Evolutionary conservation across 1,140 invertebrate species (phyloP).

Genomic region (Zaprionus davidi): DNA sequence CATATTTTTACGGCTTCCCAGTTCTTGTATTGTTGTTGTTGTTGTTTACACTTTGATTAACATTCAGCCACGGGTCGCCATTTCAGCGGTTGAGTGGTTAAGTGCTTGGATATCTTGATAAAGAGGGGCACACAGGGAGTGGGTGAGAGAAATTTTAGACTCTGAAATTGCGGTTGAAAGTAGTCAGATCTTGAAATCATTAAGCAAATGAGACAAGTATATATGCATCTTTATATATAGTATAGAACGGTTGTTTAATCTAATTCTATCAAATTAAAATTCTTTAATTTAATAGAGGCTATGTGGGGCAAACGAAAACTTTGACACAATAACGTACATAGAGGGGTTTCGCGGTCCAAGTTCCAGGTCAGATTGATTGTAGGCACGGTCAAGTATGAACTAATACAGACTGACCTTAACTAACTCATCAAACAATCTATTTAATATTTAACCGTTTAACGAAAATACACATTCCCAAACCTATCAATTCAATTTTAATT

Average conservation of each 20-base stretch:
- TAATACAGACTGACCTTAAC: neutral
- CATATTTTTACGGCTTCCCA: constrained; percentile 67
- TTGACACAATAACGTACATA: constrained; percentile 12
- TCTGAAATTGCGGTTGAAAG: constrained; percentile 38
- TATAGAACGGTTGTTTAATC: constrained; percentile 12
- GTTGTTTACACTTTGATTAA: constrained; percentile 29
- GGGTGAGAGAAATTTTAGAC: constrained; percentile 32
- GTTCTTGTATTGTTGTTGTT: constrained; percentile 25
- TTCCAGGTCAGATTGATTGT: constrained; percentile 32
- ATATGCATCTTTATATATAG: neutral
- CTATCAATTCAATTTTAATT: constrained; percentile 54
- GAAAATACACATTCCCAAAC: neutral
- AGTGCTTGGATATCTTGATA: constrained; percentile 14
- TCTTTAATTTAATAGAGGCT: constrained; percentile 41
- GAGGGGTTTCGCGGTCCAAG: constrained; percentile 23
- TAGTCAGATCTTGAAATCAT: constrained; percentile 36
- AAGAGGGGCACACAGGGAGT: neutral
- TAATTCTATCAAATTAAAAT: constrained; percentile 52
- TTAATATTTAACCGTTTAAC: neutral
- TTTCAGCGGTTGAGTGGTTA: constrained; percentile 12
- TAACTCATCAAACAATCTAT: neutral
- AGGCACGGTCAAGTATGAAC: constrained; percentile 32
- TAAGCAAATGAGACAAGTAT: constrained; percentile 14
- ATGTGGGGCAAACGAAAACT: constrained; percentile 35
- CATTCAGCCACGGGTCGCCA: constrained; percentile 19